phyloP scores from a whole-genome alignment of 1,140 invertebrate species.

The Spodoptera frugiperda region DNA sequence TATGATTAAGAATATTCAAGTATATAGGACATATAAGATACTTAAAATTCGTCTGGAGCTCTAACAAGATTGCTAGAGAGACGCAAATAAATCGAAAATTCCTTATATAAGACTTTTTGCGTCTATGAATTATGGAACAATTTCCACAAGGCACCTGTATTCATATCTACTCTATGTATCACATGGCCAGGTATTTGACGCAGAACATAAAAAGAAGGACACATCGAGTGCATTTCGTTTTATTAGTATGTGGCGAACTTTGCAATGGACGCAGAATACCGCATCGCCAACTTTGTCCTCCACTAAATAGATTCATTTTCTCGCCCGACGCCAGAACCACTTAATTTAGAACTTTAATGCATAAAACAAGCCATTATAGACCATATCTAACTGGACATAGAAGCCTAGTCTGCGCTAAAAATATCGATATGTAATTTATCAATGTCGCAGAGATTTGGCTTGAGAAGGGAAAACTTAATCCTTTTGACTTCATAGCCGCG shows the following conservation, averaged over 20 bases:
- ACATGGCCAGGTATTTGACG: not conserved
- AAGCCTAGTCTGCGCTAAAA: slow-evolving; percentile 3
- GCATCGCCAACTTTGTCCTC: slow-evolving; percentile 49
- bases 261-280: slow-evolving; percentile 28
- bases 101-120: slow-evolving; percentile 17
- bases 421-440: slow-evolving; percentile 30
- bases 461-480: slow-evolving; percentile 25
- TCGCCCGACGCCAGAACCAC: slow-evolving; percentile 51
- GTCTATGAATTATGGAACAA: slow-evolving; percentile 19
- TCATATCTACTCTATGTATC: not conserved
- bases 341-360: slow-evolving; percentile 47
- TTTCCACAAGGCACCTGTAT: not conserved
- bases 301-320: slow-evolving; percentile 58
- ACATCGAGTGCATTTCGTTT: slow-evolving; percentile 20
- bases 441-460: slow-evolving; percentile 34
- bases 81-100: slow-evolving; percentile 25
- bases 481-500: slow-evolving; percentile 16
- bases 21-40: not conserved
- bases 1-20: not conserved
- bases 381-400: not conserved
- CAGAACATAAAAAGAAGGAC: slow-evolving; percentile 13
- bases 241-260: slow-evolving; percentile 16
- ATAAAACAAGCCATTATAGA: not conserved
- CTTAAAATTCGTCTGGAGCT: slow-evolving; percentile 17
- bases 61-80: not conserved